Percentiles rank a stretch among this genome's conserved stretches.
These are phyloP conservation scores for Smittia aterrima DNA, from an alignment of 2,888 invertebrate species.

Conservation along the genomic window DNA sequence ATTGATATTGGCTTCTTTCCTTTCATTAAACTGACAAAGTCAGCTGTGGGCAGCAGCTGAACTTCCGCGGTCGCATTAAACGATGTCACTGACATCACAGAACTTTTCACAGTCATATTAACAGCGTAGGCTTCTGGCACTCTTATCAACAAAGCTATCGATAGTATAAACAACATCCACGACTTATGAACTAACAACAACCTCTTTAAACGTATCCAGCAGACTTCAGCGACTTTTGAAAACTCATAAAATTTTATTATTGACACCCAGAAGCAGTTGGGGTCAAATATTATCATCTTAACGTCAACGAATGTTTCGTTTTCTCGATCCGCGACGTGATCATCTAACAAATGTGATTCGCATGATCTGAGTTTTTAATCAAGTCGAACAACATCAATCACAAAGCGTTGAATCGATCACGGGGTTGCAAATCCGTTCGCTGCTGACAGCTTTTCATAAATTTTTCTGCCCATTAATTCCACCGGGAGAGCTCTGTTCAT, in stretches of 20 bases:
- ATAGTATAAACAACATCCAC: constrained; percentile 23
- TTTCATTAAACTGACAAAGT: not conserved
- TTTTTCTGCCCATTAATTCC: no score
- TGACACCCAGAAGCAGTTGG: not conserved
- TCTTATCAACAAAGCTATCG: not conserved
- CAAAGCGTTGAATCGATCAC: not conserved
- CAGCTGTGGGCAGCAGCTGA: not conserved
- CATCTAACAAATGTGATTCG: constrained; percentile 5
- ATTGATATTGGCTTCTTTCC: constrained; percentile 13
- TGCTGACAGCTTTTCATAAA: not conserved
- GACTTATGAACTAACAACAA: not conserved
- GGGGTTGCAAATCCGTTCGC: not conserved
- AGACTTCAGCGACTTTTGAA: not conserved
- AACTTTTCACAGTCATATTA: constrained; percentile 3
- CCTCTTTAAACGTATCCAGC: not conserved
- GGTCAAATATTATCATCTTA: constrained; percentile 19
- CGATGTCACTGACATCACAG: not conserved
- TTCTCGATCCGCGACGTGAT: not conserved
- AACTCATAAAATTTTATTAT: constrained; percentile 3
- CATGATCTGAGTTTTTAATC: not conserved
- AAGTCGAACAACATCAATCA: not conserved
- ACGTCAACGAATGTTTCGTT: not conserved
- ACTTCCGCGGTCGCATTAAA: not conserved
- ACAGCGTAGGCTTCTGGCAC: constrained; percentile 10
- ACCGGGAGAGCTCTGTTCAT: not conserved